Evolutionary conservation across 35 echinoderm and acorn worm species (phyloP).

Genomic region (Chiridota heheva): DNA sequence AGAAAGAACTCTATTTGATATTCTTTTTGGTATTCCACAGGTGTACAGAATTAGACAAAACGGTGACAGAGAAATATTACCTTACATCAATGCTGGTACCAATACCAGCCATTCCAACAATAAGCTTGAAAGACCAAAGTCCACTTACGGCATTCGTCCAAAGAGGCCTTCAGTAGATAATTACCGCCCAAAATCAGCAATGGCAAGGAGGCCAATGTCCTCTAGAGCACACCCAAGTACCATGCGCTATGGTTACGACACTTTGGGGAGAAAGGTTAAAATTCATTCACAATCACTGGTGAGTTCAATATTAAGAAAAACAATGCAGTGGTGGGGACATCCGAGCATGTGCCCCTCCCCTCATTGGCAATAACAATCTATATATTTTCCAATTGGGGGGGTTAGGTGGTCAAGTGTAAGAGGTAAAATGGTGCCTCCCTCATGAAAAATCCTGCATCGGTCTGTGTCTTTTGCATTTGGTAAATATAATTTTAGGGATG

Average conservation of each 20-base stretch:
- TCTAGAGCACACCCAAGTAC: slow-evolving; percentile 66
- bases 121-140: slow-evolving; percentile 75
- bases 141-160: slow-evolving; percentile 72
- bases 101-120: slow-evolving; percentile 32
- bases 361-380: too few species aligned
- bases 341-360: too few species aligned
- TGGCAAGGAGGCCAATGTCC: slow-evolving; percentile 46
- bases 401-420: too few species aligned
- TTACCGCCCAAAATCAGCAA: slow-evolving; percentile 70
- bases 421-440: too few species aligned
- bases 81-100: slow-evolving; percentile 34
- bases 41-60: slow-evolving; percentile 46
- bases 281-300: slow-evolving; percentile 21
- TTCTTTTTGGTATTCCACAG: slow-evolving; percentile 10
- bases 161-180: slow-evolving; percentile 19
- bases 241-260: slow-evolving; percentile 74
- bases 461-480: too few species aligned
- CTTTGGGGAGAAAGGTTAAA: slow-evolving; percentile 38
- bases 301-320: too few species aligned
- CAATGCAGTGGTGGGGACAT: too few species aligned
- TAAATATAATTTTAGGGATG: too few species aligned
- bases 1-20: background rate
- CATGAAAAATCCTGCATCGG: too few species aligned
- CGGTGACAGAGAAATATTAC: slow-evolving; percentile 74
- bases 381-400: too few species aligned